Evolutionary conservation across 2,888 invertebrate genomes (phyloP).

Genomic region (Smittia aterrima): DNA sequence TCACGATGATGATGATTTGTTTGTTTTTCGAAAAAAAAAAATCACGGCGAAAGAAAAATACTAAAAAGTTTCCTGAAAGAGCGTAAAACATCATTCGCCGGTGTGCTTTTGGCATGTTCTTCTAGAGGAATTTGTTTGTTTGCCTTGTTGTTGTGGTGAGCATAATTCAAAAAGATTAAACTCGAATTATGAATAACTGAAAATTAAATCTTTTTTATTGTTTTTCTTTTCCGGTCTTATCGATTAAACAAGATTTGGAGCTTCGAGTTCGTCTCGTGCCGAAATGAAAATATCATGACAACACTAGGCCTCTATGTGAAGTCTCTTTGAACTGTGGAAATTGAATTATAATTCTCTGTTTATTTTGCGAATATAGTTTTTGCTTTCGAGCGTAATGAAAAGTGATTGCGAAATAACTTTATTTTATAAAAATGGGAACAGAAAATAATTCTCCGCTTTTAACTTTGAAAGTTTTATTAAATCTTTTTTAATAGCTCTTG

Average conservation of each 20-base stretch:
- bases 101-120: slow-evolving; percentile 26
- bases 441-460: background rate
- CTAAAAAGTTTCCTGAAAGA: slow-evolving; percentile 26
- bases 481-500: background rate
- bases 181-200: slow-evolving; percentile 28
- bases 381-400: slow-evolving; percentile 24
- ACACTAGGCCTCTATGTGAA: background rate
- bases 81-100: slow-evolving; percentile 17
- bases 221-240: background rate
- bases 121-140: slow-evolving; percentile 7
- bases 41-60: slow-evolving; percentile 10
- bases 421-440: background rate
- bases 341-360: slow-evolving; percentile 37
- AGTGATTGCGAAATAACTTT: slow-evolving; percentile 30
- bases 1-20: slow-evolving; percentile 38
- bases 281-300: slow-evolving; percentile 11
- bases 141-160: slow-evolving; percentile 23
- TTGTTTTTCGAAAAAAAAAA: slow-evolving; percentile 30
- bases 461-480: background rate
- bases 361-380: slow-evolving; percentile 28
- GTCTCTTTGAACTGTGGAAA: background rate
- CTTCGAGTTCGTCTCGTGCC: background rate
- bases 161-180: slow-evolving; percentile 31
- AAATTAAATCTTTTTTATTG: slow-evolving; percentile 34
- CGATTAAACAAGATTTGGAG: slow-evolving; percentile 28